phyloP scores from a whole-genome alignment of 2,797 vertebrate genomes.

The Etheostoma perlongum region DNA sequence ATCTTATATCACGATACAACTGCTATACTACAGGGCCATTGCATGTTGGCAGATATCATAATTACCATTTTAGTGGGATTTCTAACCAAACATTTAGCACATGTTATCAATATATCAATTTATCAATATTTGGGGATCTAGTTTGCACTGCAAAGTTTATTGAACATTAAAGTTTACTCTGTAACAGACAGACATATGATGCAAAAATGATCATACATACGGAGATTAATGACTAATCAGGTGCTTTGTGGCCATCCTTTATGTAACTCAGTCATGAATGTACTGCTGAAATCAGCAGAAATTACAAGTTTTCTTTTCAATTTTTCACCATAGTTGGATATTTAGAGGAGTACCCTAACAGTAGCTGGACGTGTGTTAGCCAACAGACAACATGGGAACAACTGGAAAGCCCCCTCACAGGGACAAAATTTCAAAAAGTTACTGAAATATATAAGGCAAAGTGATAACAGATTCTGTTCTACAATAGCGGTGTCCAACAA shows the following conservation, averaged over 20 bases:
- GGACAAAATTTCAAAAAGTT: too few relatives aligned
- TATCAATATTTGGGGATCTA: background rate
- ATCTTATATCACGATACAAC: background rate
- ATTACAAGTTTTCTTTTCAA: background rate
- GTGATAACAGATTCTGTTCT: background rate
- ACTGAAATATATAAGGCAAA: slow-evolving; percentile 15
- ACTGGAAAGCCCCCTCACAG: slow-evolving; percentile 4
- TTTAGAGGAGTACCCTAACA: background rate
- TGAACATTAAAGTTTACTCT: background rate
- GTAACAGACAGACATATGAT: background rate
- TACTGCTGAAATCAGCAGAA: background rate
- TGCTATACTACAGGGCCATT: background rate
- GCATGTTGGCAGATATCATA: background rate
- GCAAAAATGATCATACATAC: background rate
- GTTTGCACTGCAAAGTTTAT: background rate
- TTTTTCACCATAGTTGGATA: background rate
- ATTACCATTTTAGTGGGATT: background rate
- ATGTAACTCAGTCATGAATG: background rate
- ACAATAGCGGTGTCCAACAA: background rate
- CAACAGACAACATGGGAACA: slow-evolving; percentile 1
- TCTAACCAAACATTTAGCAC: background rate
- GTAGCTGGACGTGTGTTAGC: background rate
- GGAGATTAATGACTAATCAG: too few relatives aligned
- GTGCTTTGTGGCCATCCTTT: background rate
- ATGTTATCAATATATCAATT: background rate